A percentile compares a stretch with the other conserved stretches of the same genome.
phyloP scores from a whole-genome alignment of 2,797 vertebrate species.

The Tokudaia tokunoshimensis region DNA sequence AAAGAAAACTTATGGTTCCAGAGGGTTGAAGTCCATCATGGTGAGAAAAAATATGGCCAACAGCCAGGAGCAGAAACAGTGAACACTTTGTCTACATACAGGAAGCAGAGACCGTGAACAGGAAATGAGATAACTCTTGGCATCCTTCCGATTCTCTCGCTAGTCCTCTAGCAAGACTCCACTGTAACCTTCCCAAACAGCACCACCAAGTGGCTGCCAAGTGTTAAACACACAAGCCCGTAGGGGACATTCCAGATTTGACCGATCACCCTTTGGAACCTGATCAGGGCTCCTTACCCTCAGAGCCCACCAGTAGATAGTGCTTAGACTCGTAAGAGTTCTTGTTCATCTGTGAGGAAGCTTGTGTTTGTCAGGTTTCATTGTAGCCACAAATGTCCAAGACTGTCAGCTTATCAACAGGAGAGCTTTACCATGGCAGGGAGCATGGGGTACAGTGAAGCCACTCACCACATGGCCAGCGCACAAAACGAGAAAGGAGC shows the following conservation, averaged over 20 bases:
- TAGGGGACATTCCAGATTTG: too few relatives aligned
- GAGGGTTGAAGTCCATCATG: too few relatives aligned
- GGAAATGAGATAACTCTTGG: background rate
- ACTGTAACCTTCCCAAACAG: background rate
- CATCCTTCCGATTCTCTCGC: background rate
- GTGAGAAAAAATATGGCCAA: background rate
- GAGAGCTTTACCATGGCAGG: background rate
- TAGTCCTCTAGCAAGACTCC: background rate
- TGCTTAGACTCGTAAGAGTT: too few relatives aligned
- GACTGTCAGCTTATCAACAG: background rate
- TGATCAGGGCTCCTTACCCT: background rate
- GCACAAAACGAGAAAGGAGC: background rate
- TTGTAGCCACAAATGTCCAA: background rate
- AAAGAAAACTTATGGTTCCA: background rate
- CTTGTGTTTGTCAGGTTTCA: background rate
- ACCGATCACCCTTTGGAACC: background rate
- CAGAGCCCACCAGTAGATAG: background rate
- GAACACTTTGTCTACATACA: background rate
- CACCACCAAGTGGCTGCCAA: background rate
- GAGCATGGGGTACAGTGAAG: background rate
- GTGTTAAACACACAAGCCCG: background rate
- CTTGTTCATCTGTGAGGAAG: too few relatives aligned
- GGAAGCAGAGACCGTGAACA: background rate
- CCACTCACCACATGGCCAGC: background rate
- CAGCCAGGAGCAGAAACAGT: background rate